A percentile compares a stretch with the other conserved stretches of the same genome.
Conservation (phyloP, 2,113 vertebrate species). For the Tringa solitaria region DNA sequence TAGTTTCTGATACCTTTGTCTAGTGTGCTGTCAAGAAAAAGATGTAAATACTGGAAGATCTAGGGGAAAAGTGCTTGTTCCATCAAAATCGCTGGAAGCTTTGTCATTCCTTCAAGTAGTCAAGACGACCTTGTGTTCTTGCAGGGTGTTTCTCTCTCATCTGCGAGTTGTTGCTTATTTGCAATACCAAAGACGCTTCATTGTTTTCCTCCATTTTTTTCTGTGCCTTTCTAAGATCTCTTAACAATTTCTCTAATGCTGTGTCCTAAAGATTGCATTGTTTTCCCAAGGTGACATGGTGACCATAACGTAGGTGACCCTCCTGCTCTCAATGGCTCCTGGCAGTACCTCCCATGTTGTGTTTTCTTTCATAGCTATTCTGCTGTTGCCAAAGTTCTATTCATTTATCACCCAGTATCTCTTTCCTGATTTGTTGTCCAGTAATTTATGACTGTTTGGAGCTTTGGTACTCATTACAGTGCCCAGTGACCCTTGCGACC, state of each 20-base stretch:
- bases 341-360: not conserved
- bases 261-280: not conserved
- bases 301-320: not conserved
- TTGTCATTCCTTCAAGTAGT: not conserved
- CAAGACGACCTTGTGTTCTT: not conserved
- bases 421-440: slow-evolving; percentile 23
- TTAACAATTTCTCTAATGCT: not conserved
- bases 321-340: not conserved
- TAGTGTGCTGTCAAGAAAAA: not conserved
- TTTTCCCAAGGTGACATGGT: not conserved
- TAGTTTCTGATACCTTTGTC: not conserved
- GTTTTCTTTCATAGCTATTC: slow-evolving; percentile 20
- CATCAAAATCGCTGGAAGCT: not conserved
- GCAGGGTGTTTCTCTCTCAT: not conserved
- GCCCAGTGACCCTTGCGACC: not conserved
- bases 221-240: not conserved
- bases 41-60: not conserved
- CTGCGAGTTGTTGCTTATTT: not conserved
- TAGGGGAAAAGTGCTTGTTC: not conserved
- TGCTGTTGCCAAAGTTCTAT: not conserved
- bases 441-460: slow-evolving; percentile 30
- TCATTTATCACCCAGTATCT: not conserved
- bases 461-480: slow-evolving; percentile 24
- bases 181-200: not conserved
- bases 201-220: not conserved